A percentile compares a stretch with the other conserved stretches of the same genome.
Conservation (phyloP, 92 coral and sea anemone species). For the Scolanthus callimorphus region DNA sequence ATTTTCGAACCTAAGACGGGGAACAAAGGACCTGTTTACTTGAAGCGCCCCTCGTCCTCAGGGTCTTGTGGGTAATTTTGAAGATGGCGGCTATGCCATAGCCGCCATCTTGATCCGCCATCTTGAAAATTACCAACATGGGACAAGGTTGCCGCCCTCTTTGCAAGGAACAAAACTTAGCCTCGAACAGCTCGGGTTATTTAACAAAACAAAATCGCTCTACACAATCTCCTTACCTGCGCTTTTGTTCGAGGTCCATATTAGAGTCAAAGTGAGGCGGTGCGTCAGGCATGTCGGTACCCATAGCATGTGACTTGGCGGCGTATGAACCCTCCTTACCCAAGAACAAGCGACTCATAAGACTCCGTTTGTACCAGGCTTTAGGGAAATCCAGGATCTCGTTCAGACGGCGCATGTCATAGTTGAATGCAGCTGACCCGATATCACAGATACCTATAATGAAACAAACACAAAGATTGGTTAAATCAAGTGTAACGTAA, state of each 20-base stretch:
- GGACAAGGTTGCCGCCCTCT: no score
- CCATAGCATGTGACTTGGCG: slow-evolving; percentile 65
- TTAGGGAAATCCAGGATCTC: slow-evolving; percentile 97
- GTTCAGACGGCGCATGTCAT: slow-evolving; percentile 97
- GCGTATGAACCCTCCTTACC: slow-evolving; percentile 98
- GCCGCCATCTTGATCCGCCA: no score
- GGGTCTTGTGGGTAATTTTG: no score
- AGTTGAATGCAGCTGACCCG: slow-evolving; percentile 95
- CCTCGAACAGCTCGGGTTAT: no score
- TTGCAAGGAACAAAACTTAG: no score
- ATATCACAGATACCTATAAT: slow-evolving; percentile 91
- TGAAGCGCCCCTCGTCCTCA: no score
- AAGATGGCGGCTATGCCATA: no score
- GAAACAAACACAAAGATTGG: background rate
- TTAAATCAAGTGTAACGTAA: no score
- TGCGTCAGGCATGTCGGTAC: slow-evolving; percentile 56
- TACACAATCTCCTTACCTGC: slow-evolving; percentile 35
- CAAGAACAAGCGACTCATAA: slow-evolving; percentile 82
- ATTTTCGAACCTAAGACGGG: no score
- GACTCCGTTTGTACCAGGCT: slow-evolving; percentile 95
- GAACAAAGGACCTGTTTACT: no score
- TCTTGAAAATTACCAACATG: no score
- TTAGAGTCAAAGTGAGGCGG: slow-evolving; percentile 11
- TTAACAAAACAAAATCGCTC: background rate
- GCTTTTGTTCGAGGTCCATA: slow-evolving; percentile 23